A percentile compares a stretch with the other conserved stretches of the same genome.
Conservation (phyloP, 1,140 invertebrate genomes). For the Panulirus ornatus region DNA sequence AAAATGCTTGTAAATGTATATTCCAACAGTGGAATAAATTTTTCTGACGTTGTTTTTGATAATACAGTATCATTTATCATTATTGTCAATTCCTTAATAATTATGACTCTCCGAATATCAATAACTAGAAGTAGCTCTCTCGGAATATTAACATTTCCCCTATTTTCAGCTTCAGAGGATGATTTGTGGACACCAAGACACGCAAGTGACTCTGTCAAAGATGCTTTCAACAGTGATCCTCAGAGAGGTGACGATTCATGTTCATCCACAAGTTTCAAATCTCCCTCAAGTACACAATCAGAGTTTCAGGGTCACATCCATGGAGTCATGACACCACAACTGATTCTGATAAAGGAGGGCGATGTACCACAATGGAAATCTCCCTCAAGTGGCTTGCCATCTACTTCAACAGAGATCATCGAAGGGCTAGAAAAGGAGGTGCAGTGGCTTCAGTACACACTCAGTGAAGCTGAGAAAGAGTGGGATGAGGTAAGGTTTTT, state of each 20-base stretch:
- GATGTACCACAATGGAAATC: not conserved
- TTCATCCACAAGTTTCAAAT: not conserved
- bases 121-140: too few species aligned
- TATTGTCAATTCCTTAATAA: too few species aligned
- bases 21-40: too few species aligned
- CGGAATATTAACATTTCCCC: not conserved
- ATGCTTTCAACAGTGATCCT: not conserved
- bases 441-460: slow-evolving; percentile 34
- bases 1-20: too few species aligned
- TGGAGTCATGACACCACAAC: not conserved
- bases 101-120: too few species aligned
- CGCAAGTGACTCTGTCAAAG: not conserved
- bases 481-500: slow-evolving; percentile 39
- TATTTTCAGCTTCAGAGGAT: slow-evolving; percentile 38
- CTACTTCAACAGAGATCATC: slow-evolving; percentile 37
- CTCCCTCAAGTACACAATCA: not conserved
- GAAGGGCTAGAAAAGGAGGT: slow-evolving; percentile 53
- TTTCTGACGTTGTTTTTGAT: too few species aligned
- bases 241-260: not conserved
- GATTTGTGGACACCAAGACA: slow-evolving; percentile 36
- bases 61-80: too few species aligned
- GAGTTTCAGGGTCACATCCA: not conserved
- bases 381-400: not conserved
- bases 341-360: not conserved
- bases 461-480: slow-evolving; percentile 43